Base-by-base conservation (phyloP, 37 sponge, comb jelly and placozoan species). In the Cladorhizidae sp. region DNA sequence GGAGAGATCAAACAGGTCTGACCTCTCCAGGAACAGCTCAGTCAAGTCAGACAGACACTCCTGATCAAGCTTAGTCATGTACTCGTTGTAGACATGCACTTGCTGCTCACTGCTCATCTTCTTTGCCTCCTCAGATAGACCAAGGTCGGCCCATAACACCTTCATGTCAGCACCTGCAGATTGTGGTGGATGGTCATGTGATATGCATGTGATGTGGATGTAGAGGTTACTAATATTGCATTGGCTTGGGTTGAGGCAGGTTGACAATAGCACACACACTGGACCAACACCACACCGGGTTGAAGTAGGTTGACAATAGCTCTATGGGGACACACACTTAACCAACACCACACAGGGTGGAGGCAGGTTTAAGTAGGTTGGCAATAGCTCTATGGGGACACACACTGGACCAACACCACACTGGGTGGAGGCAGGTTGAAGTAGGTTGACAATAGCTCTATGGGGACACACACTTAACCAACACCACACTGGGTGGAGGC, bases 1-100 rank as follows among this genome's bases (percentile, higher is more conserved):
- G 17, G 52, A 54, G 41, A 62, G 12, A 8, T 64, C 20, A 73
- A 91, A 91, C 26, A 91, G 70, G 49, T 86, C 83, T 26, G 73
- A 50, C 35, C 49, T 64, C 64, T 91, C 91, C 83, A 86, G 62
- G n/a, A 91, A 73, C 58, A 91, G 50, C 65, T 91, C 91, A 41
- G 71, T 65, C 14, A 91, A 29, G 64, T 86, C 79, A 12, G 61
- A 52, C 31, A 72, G 61, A 83, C 83, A 82, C 69, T 78, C 73
- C 68, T 52, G 74, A 63, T 83, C 83, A 29, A 86, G 61, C 23
- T 71, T 32, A 1, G 25, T 43, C 87, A 86, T 91, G 43, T 56
- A 54, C n/a, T 84, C 87, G 5, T 83, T 71, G 87, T 79, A 86
- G 56, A 91, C 35, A 38, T 77, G 43, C 21, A 32, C 15, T 22